These are phyloP conservation scores for Epinotia demarniana DNA, from an alignment of 2,888 invertebrate genomes.

Conservation along the genomic window DNA sequence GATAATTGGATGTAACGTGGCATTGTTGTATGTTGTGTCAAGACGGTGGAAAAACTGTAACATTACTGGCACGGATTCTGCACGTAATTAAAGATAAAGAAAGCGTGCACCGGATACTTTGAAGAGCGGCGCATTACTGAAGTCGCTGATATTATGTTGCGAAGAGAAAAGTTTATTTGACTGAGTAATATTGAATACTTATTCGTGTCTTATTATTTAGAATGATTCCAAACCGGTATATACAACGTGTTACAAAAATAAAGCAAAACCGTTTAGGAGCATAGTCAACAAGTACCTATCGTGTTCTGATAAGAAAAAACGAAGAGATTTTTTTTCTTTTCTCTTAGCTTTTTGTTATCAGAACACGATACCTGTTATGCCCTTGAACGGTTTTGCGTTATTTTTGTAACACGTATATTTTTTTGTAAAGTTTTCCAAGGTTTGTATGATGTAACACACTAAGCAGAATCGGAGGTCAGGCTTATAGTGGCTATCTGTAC, in stretches of 20 bases:
- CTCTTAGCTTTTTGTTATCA: no score
- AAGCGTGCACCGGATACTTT: conserved; percentile 41
- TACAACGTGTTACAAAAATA: no score
- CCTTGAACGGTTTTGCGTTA: no score
- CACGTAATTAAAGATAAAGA: conserved; percentile 32
- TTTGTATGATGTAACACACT: background rate
- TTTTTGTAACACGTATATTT: no score
- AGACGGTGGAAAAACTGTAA: conserved; percentile 57
- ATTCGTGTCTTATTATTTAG: background rate
- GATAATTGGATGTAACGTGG: conserved; percentile 64
- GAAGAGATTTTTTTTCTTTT: no score
- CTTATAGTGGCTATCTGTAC: background rate
- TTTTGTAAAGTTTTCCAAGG: no score
- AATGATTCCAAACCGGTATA: background rate
- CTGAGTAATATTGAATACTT: background rate
- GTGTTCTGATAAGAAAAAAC: no score
- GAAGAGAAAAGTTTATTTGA: conserved; percentile 2
- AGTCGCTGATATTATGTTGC: conserved; percentile 1
- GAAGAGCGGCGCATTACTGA: conserved; percentile 5
- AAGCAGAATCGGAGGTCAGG: background rate
- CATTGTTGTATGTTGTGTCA: conserved; percentile 66
- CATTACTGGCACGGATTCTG: conserved; percentile 52
- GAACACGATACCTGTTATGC: no score
- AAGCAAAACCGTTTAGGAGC: no score
- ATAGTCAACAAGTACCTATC: no score